These are phyloP conservation scores for Athripsodes cinereus DNA, from an alignment of 2,888 invertebrate species.

Conservation along the genomic window DNA sequence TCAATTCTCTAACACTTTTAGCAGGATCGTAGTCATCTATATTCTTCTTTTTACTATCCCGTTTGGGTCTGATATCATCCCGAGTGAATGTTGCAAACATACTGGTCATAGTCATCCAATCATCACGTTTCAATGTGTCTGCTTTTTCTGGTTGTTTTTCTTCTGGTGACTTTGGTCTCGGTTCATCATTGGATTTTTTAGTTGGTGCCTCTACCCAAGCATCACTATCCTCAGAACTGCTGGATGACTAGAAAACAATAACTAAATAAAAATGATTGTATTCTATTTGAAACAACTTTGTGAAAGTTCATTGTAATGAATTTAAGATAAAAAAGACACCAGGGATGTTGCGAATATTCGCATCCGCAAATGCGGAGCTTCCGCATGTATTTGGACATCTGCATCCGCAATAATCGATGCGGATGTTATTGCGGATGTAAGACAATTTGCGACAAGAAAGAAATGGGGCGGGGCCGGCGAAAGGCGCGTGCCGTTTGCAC, in stretches of 20 bases:
- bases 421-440: too few relatives aligned
- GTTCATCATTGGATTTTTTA: not conserved
- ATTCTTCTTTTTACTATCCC: constrained; percentile 47
- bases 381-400: too few relatives aligned
- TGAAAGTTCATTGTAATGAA: too few relatives aligned
- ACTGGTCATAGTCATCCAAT: constrained; percentile 73
- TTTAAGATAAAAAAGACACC: too few relatives aligned
- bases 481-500: too few relatives aligned
- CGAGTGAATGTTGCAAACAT: constrained; percentile 39
- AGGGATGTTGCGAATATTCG: too few relatives aligned
- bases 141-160: constrained; percentile 2
- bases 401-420: too few relatives aligned
- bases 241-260: constrained; percentile 36
- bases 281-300: too few relatives aligned
- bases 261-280: constrained; percentile 25
- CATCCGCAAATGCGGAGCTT: too few relatives aligned
- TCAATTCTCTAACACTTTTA: constrained; percentile 70
- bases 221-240: constrained; percentile 36
- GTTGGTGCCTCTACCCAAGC: constrained; percentile 58
- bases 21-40: constrained; percentile 62
- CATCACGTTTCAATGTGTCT: constrained; percentile 50
- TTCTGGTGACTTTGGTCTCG: constrained; percentile 2
- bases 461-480: too few relatives aligned
- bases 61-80: constrained; percentile 41
- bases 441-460: too few relatives aligned